These are phyloP conservation scores for Asarcornis scutulata DNA, from an alignment of 2,113 vertebrate species.

Conservation along the genomic window DNA sequence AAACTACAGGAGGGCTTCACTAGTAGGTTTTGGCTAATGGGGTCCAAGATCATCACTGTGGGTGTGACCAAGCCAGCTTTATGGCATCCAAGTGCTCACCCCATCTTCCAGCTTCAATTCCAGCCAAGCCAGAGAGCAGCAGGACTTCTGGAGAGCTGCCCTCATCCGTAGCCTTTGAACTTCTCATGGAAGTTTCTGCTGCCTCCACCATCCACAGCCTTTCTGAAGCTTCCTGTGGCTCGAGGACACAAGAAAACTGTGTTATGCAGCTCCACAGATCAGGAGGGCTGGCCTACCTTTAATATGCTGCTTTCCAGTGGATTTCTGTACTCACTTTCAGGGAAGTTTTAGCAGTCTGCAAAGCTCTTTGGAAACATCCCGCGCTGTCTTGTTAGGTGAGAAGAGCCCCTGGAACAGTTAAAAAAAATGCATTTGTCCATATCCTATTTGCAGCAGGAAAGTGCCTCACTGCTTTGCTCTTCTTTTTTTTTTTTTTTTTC, in stretches of 20 bases:
- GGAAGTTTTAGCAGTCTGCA: slow-evolving; percentile 19
- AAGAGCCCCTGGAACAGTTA: slow-evolving; percentile 1
- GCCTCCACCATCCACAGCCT: not conserved
- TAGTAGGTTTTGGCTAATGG: not conserved
- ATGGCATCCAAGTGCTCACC: not conserved
- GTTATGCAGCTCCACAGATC: not conserved
- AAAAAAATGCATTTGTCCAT: not conserved
- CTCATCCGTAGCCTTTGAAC: not conserved
- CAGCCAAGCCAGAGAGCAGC: slow-evolving; percentile 7
- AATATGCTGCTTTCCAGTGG: not conserved
- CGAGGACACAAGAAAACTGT: rapidly evolving
- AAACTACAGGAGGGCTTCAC: not conserved
- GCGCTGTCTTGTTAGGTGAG: not conserved
- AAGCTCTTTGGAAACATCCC: not conserved
- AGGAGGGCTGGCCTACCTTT: not conserved
- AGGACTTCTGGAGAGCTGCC: not conserved
- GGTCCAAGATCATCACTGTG: not conserved
- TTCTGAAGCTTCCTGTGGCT: not conserved
- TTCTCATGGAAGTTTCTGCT: not conserved
- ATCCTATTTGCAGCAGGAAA: not conserved
- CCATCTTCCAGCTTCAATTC: not conserved
- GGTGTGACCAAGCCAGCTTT: not conserved
- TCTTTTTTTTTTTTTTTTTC: not conserved
- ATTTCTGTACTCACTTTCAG: slow-evolving; percentile 25
- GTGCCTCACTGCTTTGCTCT: not conserved